Base-by-base conservation (phyloP, 2,888 invertebrate species). In the Calameuta filiformis region DNA sequence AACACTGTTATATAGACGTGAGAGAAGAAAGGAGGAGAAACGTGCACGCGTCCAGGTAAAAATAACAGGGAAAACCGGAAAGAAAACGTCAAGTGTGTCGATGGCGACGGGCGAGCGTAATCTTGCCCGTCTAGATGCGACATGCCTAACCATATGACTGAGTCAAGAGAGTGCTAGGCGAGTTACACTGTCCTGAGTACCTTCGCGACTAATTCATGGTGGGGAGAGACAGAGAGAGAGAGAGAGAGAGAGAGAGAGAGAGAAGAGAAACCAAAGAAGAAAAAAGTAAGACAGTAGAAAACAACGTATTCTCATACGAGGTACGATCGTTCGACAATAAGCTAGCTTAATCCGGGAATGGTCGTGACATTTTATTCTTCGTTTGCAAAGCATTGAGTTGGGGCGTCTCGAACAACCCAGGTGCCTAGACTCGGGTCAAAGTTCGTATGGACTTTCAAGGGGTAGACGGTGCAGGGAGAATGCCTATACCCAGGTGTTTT, bases 211-310 rank as follows among this genome's bases (percentile, higher is more conserved):
- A 56, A 56, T 56, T 56, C 23, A 56, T 56, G 56, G 56, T 56
- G 56, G 68, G 77, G 40, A 23, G 35, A 73, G 68, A 68, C 68
- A 33, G 78, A 56, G 35, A 56, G 12, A n/a, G 69, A 34, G 68
- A 35, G 56, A 71, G 1, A 35, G 11, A 3, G 12, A 35, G 37
- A 15, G 40, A 15, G 15, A 56, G 4, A 40, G 40, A 40, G 40
- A 15, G 40, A 4, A 56, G 23, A 56, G 56, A 56, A 56, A 56
- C 23, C 56, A 56, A 23, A 40, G 15, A 40, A 40, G 40, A 40
- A 2, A 40, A 40, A 0, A 15, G 6, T 40, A 40, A 40, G 15
- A 15, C 40, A 15, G 56, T 23, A 56, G 56, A 56, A 56, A 56
- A 56, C 56, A 23, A 56, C 56, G 56, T 56, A 2, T 56, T 56